These are phyloP conservation scores for Numida meleagris DNA, from an alignment of 2,113 vertebrate genomes.

Conservation along the genomic window DNA sequence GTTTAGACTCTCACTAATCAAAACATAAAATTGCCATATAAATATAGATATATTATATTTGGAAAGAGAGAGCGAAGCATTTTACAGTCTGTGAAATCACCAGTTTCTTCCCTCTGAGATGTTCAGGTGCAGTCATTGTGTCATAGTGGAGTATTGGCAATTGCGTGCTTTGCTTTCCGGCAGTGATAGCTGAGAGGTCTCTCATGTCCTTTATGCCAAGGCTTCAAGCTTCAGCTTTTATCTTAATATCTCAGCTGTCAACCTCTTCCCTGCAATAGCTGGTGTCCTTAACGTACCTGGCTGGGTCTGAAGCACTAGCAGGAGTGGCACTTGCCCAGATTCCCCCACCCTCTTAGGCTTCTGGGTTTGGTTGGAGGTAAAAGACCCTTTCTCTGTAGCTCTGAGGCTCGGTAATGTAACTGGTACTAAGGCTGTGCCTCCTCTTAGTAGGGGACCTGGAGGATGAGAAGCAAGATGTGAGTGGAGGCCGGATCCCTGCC, in stretches of 20 bases:
- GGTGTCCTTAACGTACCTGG: background rate
- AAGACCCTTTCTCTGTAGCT: background rate
- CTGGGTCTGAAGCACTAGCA: background rate
- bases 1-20: background rate
- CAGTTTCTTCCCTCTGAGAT: background rate
- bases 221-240: background rate
- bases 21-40: background rate
- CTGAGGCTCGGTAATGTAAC: background rate
- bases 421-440: background rate
- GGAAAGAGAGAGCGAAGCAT: background rate
- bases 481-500: accelerated
- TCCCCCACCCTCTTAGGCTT: background rate
- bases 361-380: background rate
- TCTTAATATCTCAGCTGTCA: background rate
- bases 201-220: background rate
- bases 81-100: background rate
- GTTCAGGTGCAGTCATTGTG: background rate
- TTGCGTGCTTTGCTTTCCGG: background rate
- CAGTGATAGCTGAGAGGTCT: background rate
- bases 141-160: background rate
- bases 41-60: background rate
- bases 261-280: background rate
- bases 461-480: background rate
- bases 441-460: too few species aligned
- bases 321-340: background rate